These are phyloP conservation scores for Hesperophylax magnus DNA, from an alignment of 1,140 invertebrate species.

Conservation along the genomic window DNA sequence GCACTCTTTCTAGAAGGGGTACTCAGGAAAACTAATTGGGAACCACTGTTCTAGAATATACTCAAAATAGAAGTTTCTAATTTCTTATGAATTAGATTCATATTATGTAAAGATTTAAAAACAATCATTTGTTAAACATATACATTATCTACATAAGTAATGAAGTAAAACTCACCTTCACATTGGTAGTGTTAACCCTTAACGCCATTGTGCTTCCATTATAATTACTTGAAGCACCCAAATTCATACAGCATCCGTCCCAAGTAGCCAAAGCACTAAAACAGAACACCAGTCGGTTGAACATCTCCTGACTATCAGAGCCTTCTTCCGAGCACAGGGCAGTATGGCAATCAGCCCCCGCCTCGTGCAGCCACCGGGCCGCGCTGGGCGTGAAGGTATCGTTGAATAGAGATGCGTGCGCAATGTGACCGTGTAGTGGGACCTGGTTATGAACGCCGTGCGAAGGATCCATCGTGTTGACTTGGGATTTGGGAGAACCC, in stretches of 20 bases:
- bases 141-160: no score
- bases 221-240: constrained; percentile 67
- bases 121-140: no score
- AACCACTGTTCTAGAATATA: no score
- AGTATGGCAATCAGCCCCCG: constrained; percentile 50
- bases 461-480: constrained; percentile 34
- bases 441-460: constrained; percentile 54
- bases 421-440: constrained; percentile 54
- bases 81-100: no score
- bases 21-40: no score
- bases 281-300: constrained; percentile 68
- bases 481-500: constrained; percentile 42
- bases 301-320: constrained; percentile 55
- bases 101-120: no score
- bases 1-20: no score
- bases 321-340: constrained; percentile 51
- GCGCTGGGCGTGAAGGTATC: constrained; percentile 50
- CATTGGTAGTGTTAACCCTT: constrained; percentile 64
- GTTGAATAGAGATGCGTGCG: constrained; percentile 54
- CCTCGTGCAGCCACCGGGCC: constrained; percentile 54
- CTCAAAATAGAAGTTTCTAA: no score
- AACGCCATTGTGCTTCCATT: constrained; percentile 68
- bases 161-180: constrained; percentile 64
- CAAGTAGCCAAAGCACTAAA: constrained; percentile 71
- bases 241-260: constrained; percentile 69